Percentiles rank a stretch among this genome's conserved stretches.
Conservation (phyloP, 1,140 invertebrate species). For the Tribolium madens region DNA sequence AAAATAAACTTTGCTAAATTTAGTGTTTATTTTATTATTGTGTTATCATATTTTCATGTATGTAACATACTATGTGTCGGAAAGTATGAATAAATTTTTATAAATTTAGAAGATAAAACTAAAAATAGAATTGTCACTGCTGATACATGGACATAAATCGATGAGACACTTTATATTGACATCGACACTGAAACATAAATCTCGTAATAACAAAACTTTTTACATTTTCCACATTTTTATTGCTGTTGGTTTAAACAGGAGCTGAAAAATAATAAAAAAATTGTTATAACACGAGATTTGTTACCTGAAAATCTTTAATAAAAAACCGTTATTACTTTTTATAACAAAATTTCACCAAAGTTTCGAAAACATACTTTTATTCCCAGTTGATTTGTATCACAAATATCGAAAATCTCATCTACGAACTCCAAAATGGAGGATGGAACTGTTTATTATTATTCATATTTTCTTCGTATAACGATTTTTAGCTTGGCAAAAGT, state of each 20-base stretch:
- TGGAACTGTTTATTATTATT: not conserved
- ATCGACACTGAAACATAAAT: not conserved
- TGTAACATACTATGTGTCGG: too few species aligned
- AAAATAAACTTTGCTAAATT: too few species aligned
- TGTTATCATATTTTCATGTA: too few species aligned
- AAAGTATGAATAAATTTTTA: too few species aligned
- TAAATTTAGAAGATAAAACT: not conserved
- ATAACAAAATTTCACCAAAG: not conserved
- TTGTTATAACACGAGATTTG: not conserved
- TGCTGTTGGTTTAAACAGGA: not conserved
- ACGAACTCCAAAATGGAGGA: not conserved
- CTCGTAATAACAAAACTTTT: not conserved
- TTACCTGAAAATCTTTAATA: not conserved
- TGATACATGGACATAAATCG: not conserved
- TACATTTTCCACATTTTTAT: not conserved
- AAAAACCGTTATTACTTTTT: not conserved
- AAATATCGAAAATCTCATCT: not conserved
- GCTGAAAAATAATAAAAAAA: too few species aligned
- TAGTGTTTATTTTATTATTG: too few species aligned
- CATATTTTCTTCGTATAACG: not conserved
- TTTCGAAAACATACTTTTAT: not conserved
- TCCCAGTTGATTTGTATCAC: not conserved
- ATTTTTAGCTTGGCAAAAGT: too few species aligned
- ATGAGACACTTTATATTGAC: not conserved
- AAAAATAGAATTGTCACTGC: not conserved